phyloP scores from a whole-genome alignment of 2,797 vertebrate species.

The Rhinatrema bivittatum region DNA sequence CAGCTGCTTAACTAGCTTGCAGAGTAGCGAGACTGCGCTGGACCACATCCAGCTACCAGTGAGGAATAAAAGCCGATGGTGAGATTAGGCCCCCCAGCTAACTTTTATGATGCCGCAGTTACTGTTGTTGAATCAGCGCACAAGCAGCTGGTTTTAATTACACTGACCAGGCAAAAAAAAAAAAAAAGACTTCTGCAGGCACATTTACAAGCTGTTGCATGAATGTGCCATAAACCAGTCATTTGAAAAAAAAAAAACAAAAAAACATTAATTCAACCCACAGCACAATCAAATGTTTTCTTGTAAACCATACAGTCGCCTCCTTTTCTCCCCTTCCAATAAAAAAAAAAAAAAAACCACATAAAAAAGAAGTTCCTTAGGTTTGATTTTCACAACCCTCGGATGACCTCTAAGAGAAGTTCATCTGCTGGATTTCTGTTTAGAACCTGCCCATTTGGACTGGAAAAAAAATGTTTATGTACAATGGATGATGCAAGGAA shows the following conservation, averaged over 20 bases:
- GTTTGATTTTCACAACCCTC: not conserved
- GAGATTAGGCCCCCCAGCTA: not conserved
- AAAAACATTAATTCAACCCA: constrained; percentile 1
- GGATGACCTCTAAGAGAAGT: not conserved
- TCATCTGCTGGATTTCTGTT: not conserved
- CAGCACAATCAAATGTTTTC: constrained; percentile 2
- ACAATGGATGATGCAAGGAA: too few relatives aligned
- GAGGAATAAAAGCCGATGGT: not conserved
- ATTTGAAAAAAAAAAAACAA: not conserved
- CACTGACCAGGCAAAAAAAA: not conserved
- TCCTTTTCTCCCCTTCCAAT: not conserved
- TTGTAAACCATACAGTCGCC: not conserved
- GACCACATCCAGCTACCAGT: too few relatives aligned
- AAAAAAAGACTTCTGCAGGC: not conserved
- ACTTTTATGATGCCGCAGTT: not conserved
- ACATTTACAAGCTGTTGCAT: not conserved
- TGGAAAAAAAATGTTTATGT: too few relatives aligned
- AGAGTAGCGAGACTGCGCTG: too few relatives aligned
- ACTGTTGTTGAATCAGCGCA: constrained; percentile 2
- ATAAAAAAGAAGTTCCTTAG: not conserved
- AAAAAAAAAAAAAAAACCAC: too few relatives aligned
- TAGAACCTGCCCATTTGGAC: not conserved
- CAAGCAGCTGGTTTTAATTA: not conserved
- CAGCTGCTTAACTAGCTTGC: too few relatives aligned
- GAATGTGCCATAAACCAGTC: not conserved